Base-by-base conservation (phyloP, 2,797 vertebrate species). In the Eremophila alpestris region DNA sequence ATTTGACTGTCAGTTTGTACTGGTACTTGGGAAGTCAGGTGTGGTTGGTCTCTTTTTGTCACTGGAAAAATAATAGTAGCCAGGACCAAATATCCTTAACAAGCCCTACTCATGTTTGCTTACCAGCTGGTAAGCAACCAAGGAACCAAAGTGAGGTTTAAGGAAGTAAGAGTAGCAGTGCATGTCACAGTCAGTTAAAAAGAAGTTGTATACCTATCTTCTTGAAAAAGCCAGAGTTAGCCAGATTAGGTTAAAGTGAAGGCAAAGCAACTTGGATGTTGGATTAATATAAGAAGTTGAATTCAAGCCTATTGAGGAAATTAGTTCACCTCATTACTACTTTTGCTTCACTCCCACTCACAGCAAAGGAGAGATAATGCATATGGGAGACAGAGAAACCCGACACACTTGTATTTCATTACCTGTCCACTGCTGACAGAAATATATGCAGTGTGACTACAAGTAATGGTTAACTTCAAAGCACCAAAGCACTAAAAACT, bases 381-480 rank as follows among this genome's bases (percentile, higher is more conserved):
- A 79, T 68, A 92, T 73, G 52, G 67, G 52, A 96, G 83, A 87
- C 55, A 93, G 65, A 94, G 90, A 96, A 95, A 94, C 63, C 52
- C 2, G 11, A 91, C 84, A 73, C 5, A 1, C 94, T 94, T 83
- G 69, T 62, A 76, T 92, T 92, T 92, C 80, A 74, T 81, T 96
- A 94, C 77, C 83, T 96, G 85, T 94, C 85, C 74, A 56, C 70
- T 76, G 77, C 74, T 82, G 80, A 73, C 55, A 80, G 87, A 93
- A 94, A 87, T 62, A 75, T 68, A 80, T 84, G 67, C 77, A 76
- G 34, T 60, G 55, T 82, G 94, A 73, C 74, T 94, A 58, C 71
- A 84, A 87, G 75, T 85, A 83, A 94, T 89, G 73, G 87, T 85
- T 89, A 94, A 91, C 84, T 93, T 93, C 85, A 95, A 94, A 95